Percentiles rank a stretch among this genome's conserved stretches.
Evolutionary conservation across 2,113 vertebrate species (phyloP).

Genomic region (Chrysochloris asiatica): DNA sequence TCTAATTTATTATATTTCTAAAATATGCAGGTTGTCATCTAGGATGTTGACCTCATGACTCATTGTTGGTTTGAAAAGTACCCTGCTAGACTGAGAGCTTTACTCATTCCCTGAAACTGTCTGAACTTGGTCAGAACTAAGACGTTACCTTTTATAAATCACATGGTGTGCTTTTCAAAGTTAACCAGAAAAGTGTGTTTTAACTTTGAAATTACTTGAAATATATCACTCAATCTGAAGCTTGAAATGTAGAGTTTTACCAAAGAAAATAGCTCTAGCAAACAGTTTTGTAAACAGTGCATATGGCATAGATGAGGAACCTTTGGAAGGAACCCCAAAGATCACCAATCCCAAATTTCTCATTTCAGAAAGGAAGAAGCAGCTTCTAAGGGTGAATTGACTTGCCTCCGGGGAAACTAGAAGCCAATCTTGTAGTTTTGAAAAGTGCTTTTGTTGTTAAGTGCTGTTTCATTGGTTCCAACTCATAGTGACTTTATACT

Average conservation of each 20-base stretch:
- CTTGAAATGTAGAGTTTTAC: background rate
- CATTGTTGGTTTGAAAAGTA: background rate
- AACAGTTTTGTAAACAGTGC: background rate
- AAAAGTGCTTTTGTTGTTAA: no score
- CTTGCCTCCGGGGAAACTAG: background rate
- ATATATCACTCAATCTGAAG: background rate
- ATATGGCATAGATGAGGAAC: background rate
- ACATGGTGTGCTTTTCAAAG: background rate
- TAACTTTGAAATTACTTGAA: background rate
- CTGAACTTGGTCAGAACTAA: background rate
- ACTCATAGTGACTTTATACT: no score
- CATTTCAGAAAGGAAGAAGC: slow-evolving; percentile 25
- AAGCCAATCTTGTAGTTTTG: background rate
- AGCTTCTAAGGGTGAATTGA: slow-evolving; percentile 13
- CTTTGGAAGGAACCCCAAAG: background rate
- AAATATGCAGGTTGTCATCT: background rate
- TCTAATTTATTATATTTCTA: background rate
- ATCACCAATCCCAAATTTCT: background rate
- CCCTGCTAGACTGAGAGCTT: background rate
- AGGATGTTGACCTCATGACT: background rate
- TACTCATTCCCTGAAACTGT: background rate
- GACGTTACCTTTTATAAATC: background rate
- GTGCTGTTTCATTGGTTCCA: no score
- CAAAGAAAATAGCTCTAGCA: background rate
- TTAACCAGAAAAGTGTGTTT: no score